Evolutionary conservation across 2,888 invertebrate genomes (phyloP), one percentile per base, ranked within the genome.

Genomic region (Helleia helle): DNA sequence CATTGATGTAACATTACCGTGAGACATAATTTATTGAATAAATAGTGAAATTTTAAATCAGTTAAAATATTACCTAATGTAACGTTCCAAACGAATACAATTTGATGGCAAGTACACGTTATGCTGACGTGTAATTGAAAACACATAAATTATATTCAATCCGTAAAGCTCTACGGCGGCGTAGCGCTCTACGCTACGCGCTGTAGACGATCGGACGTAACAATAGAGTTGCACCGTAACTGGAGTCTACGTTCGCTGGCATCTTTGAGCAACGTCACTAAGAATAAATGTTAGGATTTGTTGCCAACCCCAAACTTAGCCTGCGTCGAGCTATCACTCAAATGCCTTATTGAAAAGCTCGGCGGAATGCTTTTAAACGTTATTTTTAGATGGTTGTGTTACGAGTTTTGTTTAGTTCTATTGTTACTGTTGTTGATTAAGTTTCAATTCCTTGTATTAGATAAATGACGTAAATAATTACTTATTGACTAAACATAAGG

Each of bases 191-290:
- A n/a, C n/a, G n/a, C n/a, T n/a, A n/a, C n/a, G n/a, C n/a, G n/a
- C n/a, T n/a, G 55, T 59, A 60, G 62, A 61, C 59, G 62, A 54
- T 45, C 52, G 56, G 58, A 61, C 62, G 60, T 62, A 58, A 72
- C 72, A 74, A 74, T 71, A 51, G 59, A 59, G 62, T 49, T 58
- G 59, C 59, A 55, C 56, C 51, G 59, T 61, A 67, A 60, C 63
- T 56, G 59, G 62, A 51, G 49, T 3, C 57, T 55, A 58, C 55
- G 59, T 56, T 59, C 51, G 55, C 55, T 58, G 28, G 57, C 55
- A 66, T 64, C 73, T 70, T 73, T 69, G 70, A 73, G 66, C 63
- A 71, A 62, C 54, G n/a, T n/a, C n/a, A n/a, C n/a, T 58, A 54
- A 59, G 58, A 66, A 65, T 55, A 59, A 58, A 65, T 55, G 55